phyloP scores from a whole-genome alignment of 2,888 invertebrate genomes.

The Catocala nupta region DNA sequence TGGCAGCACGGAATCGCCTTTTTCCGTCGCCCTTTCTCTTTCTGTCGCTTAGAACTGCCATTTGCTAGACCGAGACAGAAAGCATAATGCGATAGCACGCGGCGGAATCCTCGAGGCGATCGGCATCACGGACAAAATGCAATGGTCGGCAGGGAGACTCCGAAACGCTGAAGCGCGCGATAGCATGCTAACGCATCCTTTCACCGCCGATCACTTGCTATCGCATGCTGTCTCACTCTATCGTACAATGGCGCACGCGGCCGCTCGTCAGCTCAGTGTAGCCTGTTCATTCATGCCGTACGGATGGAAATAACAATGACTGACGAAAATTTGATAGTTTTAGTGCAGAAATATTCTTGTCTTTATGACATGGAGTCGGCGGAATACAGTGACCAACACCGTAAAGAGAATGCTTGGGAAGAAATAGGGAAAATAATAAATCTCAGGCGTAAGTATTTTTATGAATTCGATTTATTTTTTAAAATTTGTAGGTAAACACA shows the following conservation, averaged over 20 bases:
- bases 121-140: slow-evolving; percentile 31
- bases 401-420: slow-evolving; percentile 19
- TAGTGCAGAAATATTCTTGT: slow-evolving; percentile 24
- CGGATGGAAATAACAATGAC: slow-evolving; percentile 26
- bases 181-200: slow-evolving; percentile 25
- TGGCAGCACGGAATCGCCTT: background rate
- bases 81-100: slow-evolving; percentile 7
- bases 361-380: slow-evolving; percentile 18
- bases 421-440: slow-evolving; percentile 12
- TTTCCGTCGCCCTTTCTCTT: slow-evolving; percentile 7
- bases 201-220: slow-evolving; percentile 22
- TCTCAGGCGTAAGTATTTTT: slow-evolving; percentile 17
- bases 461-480: slow-evolving; percentile 17
- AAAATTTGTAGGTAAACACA: slow-evolving; percentile 21
- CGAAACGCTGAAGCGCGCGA: slow-evolving; percentile 28
- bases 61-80: slow-evolving; percentile 9
- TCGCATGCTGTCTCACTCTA: slow-evolving; percentile 15
- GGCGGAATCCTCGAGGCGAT: slow-evolving; percentile 18
- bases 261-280: slow-evolving; percentile 12
- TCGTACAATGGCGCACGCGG: slow-evolving; percentile 21
- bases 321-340: slow-evolving; percentile 26
- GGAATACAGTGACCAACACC: slow-evolving; percentile 17
- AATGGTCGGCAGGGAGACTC: slow-evolving; percentile 30
- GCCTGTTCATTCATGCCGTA: slow-evolving; percentile 16
- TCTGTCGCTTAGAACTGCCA: slow-evolving; percentile 9